phyloP scores from a whole-genome alignment of 2,888 invertebrate genomes.

The Chirona hameri region DNA sequence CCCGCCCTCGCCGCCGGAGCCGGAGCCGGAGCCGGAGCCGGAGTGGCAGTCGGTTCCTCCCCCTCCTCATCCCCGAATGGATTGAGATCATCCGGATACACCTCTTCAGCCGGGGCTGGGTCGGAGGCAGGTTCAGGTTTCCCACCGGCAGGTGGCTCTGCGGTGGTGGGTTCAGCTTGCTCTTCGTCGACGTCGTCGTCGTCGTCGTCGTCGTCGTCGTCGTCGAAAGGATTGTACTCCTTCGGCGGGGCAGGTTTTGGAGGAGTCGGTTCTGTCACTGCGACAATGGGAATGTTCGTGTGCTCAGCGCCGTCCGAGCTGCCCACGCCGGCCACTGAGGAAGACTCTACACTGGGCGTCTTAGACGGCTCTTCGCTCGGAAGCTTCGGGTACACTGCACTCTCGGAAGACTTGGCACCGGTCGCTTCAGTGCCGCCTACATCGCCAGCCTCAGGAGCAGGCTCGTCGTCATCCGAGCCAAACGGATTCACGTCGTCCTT shows the following conservation, averaged over 20 bases:
- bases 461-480: neutral
- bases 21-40: neutral
- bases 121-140: too few species aligned
- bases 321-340: neutral
- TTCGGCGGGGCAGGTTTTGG: constrained; percentile 24
- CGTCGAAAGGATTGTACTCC: constrained; percentile 35
- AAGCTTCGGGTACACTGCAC: too few species aligned
- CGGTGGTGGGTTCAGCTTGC: neutral
- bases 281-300: neutral
- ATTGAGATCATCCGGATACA: constrained; percentile 75
- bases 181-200: constrained; percentile 28
- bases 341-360: neutral
- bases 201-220: constrained; percentile 31
- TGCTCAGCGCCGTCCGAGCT: neutral
- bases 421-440: neutral
- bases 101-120: constrained; percentile 10
- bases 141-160: neutral
- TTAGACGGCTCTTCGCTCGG: too few species aligned
- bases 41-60: constrained; percentile 38
- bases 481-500: neutral
- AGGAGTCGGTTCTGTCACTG: neutral
- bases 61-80: constrained; percentile 73
- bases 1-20: neutral
- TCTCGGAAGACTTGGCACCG: too few species aligned
- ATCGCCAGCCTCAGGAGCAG: neutral